Conservation (phyloP, 2,888 invertebrate species). For the Drosophila melanocephala region DNA sequence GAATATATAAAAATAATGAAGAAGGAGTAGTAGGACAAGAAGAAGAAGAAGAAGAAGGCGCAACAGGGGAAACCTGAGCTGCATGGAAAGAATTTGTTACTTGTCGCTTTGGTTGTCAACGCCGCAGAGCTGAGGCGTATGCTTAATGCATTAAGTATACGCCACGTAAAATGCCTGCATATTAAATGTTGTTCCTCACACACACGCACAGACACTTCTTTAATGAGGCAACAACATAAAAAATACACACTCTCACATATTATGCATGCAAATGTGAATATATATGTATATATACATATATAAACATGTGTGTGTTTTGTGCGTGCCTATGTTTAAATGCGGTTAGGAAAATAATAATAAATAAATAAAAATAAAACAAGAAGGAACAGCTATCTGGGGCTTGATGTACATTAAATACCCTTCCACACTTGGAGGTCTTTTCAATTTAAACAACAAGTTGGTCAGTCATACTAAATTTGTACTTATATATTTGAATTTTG, state of each 20-base stretch:
- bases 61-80: slow-evolving; percentile 1
- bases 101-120: slow-evolving; percentile 36
- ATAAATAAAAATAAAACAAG: slow-evolving; percentile 40
- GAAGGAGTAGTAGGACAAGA: not conserved
- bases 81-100: slow-evolving; percentile 29
- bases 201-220: slow-evolving; percentile 16
- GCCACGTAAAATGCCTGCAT: slow-evolving; percentile 77
- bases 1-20: not conserved
- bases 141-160: slow-evolving; percentile 79
- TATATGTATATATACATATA: not conserved
- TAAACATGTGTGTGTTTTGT: slow-evolving; percentile 19
- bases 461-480: not conserved
- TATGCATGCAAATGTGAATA: slow-evolving; percentile 50
- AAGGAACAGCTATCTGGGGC: slow-evolving; percentile 4
- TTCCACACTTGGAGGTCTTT: not conserved
- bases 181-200: slow-evolving; percentile 63
- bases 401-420: slow-evolving; percentile 1
- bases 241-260: slow-evolving; percentile 50
- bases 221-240: slow-evolving; percentile 57
- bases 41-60: not conserved
- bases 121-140: slow-evolving; percentile 48
- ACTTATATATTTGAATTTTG: not conserved
- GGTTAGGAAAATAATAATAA: slow-evolving; percentile 36
- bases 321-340: slow-evolving; percentile 58
- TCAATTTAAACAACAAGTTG: not conserved